Conservation (phyloP, 2,888 invertebrate genomes). For the Caenorhabditis sp. region DNA sequence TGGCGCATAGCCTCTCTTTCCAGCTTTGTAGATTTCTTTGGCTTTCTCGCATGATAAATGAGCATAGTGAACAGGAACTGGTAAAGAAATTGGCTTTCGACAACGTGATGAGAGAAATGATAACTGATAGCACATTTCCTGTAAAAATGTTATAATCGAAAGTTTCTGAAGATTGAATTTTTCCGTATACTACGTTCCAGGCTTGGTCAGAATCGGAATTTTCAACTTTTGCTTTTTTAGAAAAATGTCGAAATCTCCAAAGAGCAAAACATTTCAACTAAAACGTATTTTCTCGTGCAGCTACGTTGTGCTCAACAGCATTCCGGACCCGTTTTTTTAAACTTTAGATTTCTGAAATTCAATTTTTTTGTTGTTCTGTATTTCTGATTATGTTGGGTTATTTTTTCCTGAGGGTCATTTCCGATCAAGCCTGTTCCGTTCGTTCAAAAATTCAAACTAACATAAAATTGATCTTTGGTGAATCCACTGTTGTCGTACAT, state of each 20-base stretch:
- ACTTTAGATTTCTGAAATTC: too few relatives aligned
- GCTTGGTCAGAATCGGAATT: too few relatives aligned
- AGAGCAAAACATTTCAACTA: too few relatives aligned
- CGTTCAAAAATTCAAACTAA: too few relatives aligned
- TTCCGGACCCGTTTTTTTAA: too few relatives aligned
- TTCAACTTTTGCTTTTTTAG: neutral
- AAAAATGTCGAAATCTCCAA: too few relatives aligned
- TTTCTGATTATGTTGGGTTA: too few relatives aligned
- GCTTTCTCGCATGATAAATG: conserved; percentile 98
- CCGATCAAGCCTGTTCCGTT: too few relatives aligned
- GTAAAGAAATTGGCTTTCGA: conserved; percentile 96
- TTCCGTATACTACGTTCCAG: neutral
- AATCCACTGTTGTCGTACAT: conserved; percentile 99
- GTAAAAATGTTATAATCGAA: conserved; percentile 1
- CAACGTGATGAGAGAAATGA: conserved; percentile 46
- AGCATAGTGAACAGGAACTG: conserved; percentile 97
- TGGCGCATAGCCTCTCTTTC: neutral
- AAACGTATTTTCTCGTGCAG: too few relatives aligned
- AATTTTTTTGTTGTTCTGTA: too few relatives aligned
- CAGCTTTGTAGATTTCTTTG: conserved; percentile 73
- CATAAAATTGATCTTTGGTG: conserved; percentile 94
- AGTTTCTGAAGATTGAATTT: neutral
- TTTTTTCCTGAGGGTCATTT: too few relatives aligned
- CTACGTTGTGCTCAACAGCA: too few relatives aligned
- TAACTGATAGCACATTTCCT: conserved; percentile 52